A percentile compares a stretch with the other conserved stretches of the same genome.
Evolutionary conservation across 1,140 invertebrate genomes (phyloP).

Genomic region (Acromyrmex heyeri): DNA sequence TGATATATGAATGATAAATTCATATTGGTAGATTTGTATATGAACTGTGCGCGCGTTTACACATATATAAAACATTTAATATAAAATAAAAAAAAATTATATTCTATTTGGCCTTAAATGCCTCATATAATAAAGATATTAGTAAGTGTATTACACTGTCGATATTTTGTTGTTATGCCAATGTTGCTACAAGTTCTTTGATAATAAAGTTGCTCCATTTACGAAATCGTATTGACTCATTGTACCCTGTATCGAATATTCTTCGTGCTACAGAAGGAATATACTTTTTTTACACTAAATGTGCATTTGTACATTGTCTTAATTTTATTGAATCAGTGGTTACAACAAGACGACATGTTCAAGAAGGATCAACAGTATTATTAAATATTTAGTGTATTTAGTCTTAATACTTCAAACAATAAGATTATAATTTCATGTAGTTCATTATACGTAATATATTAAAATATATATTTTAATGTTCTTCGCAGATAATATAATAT

Average conservation of each 20-base stretch:
- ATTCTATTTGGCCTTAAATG: conserved; percentile 53
- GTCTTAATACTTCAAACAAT: conserved; percentile 86
- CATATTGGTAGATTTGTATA: conserved; percentile 60
- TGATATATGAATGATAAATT: conserved; percentile 51
- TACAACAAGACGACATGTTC: conserved; percentile 85
- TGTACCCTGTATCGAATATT: conserved; percentile 14
- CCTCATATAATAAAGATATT: conserved; percentile 58
- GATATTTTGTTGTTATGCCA: conserved; percentile 63
- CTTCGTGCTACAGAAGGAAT: neutral
- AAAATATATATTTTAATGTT: conserved; percentile 86
- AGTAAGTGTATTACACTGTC: conserved; percentile 55
- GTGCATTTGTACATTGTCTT: conserved; percentile 77
- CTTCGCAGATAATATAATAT: conserved; percentile 78
- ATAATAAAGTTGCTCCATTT: conserved; percentile 78
- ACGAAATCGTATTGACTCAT: conserved; percentile 26
- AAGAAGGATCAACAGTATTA: conserved; percentile 85
- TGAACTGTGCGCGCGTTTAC: conserved; percentile 54
- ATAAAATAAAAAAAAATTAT: conserved; percentile 43
- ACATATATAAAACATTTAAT: conserved; percentile 1
- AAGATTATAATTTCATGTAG: conserved; percentile 84
- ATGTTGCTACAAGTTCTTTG: conserved; percentile 64
- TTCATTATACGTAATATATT: conserved; percentile 85
- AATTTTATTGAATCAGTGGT: conserved; percentile 84
- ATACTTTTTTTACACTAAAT: conserved; percentile 35
- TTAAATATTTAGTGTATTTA: conserved; percentile 85